Base-by-base conservation (phyloP, 2,888 invertebrate species). In the Boloria euphrosyne region DNA sequence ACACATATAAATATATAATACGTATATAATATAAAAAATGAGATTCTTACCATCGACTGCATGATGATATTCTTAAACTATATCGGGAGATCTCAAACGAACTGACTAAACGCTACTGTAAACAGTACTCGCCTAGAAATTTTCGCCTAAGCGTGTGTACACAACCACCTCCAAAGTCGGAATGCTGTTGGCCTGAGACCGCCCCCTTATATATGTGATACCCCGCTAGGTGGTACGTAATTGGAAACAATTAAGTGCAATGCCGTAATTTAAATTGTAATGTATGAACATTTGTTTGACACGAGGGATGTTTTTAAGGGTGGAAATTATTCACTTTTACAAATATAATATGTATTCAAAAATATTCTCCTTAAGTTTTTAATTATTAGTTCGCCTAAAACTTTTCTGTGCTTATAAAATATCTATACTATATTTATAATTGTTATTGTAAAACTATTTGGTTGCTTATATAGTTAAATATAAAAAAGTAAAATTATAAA, bases 201-300 rank as follows among this genome's bases (percentile, higher is more conserved):
- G 83, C 83, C 84, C 81, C 86, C 76, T 89, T 92, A 83, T 92
- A 92, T 92, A 92, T 89, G 85, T 80, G 80, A 80, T 82, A 86
- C 85, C 88, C 89, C 89, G 88, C 86, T 85, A 78, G 75, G 72
- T 76, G 74, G 80, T 76, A 80, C 77, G 90, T 90, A 90, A 92
- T 89, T 90, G 89, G 87, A 86, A 89, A 90, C 90, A 90, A 92
- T 91, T 91, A 90, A 86, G 87, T 89, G 89, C 85, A 90, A 82
- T 84, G 86, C 81, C 82, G 86, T 84, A 84, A 85, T 85, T 88
- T 85, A 87, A 84, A 84, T 87, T 88, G 83, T 79, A 89, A 90
- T 89, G 87, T 78, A 76, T 80, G 78, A 71, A 74, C 78, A 71
- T 67, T 83, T 84, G 84, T 82, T 81, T 69, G 52, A 43, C 47